These are phyloP conservation scores for Hyperoplus immaculatus DNA, from an alignment of 2,797 vertebrate species.

Conservation along the genomic window DNA sequence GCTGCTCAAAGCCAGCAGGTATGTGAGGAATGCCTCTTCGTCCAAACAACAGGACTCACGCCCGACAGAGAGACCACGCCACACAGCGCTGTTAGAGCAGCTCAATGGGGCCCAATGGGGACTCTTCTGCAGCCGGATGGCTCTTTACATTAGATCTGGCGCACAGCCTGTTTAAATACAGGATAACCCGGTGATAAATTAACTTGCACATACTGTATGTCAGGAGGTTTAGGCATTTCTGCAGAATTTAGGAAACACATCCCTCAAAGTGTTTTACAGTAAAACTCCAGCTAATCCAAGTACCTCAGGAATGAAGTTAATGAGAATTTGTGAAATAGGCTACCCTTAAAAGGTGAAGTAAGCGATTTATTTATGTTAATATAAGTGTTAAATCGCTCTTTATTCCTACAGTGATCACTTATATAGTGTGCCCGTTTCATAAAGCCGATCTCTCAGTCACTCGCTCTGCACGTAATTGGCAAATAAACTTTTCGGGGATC, in stretches of 20 bases:
- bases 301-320: conserved; percentile 10
- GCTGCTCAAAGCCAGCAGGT: conserved; percentile 84
- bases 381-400: too few species aligned
- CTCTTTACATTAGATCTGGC: conserved; percentile 32
- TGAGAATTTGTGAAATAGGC: conserved; percentile 17
- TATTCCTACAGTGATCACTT: too few species aligned
- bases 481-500: too few species aligned
- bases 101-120: conserved; percentile 59
- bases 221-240: conserved; percentile 19
- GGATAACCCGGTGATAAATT: conserved; percentile 16
- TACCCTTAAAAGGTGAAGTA: too few species aligned
- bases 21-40: conserved; percentile 84
- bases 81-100: conserved; percentile 64
- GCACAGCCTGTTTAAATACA: conserved; percentile 12
- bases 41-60: conserved; percentile 82
- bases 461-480: too few species aligned
- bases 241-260: conserved; percentile 9
- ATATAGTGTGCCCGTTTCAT: too few species aligned
- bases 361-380: too few species aligned
- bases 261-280: background rate
- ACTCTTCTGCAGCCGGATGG: conserved; percentile 49
- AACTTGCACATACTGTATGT: background rate
- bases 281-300: conserved; percentile 12
- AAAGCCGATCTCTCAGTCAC: too few species aligned
- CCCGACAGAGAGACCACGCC: conserved; percentile 70